These are phyloP conservation scores for Sinopyrophorus schimmeli DNA, from an alignment of 2,888 invertebrate genomes.

Conservation along the genomic window DNA sequence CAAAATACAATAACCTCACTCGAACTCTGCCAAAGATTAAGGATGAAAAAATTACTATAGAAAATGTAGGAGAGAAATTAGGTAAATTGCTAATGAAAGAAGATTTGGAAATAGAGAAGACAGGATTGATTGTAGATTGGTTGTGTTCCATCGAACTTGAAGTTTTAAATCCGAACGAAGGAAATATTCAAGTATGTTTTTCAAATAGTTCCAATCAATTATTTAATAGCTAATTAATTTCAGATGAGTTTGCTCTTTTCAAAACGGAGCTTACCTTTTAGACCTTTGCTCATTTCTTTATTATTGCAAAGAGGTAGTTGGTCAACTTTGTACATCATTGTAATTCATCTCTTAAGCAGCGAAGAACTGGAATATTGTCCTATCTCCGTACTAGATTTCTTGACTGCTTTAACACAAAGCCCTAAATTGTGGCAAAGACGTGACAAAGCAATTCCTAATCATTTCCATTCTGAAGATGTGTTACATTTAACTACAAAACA, in stretches of 20 bases:
- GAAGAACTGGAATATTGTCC: slow-evolving; percentile 63
- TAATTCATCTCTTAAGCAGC: slow-evolving; percentile 62
- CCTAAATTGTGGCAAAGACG: slow-evolving; percentile 94
- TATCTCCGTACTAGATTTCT: slow-evolving; percentile 83
- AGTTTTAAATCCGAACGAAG: slow-evolving; percentile 55
- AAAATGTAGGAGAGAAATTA: slow-evolving; percentile 56
- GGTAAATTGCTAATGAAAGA: slow-evolving; percentile 55
- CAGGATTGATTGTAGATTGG: slow-evolving; percentile 86
- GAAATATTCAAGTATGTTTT: slow-evolving; percentile 46
- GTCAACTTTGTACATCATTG: slow-evolving; percentile 74
- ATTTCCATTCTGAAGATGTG: slow-evolving; percentile 76
- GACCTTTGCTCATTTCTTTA: slow-evolving; percentile 79
- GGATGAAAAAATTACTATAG: slow-evolving; percentile 32
- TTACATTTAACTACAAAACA: slow-evolving; percentile 69
- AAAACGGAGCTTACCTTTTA: slow-evolving; percentile 52
- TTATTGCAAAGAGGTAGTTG: slow-evolving; percentile 90
- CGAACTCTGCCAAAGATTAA: too few relatives aligned
- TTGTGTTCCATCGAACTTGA: slow-evolving; percentile 86
- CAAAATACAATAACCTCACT: too few relatives aligned
- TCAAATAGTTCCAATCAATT: too few relatives aligned
- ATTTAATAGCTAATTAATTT: slow-evolving; percentile 38
- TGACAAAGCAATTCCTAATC: slow-evolving; percentile 83
- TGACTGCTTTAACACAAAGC: slow-evolving; percentile 84
- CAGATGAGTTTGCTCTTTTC: slow-evolving; percentile 72
- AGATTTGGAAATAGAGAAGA: slow-evolving; percentile 52